Percentiles rank a stretch among this genome's conserved stretches.
Evolutionary conservation across 2,113 vertebrate genomes (phyloP).

Genomic region (Cettia cetti): DNA sequence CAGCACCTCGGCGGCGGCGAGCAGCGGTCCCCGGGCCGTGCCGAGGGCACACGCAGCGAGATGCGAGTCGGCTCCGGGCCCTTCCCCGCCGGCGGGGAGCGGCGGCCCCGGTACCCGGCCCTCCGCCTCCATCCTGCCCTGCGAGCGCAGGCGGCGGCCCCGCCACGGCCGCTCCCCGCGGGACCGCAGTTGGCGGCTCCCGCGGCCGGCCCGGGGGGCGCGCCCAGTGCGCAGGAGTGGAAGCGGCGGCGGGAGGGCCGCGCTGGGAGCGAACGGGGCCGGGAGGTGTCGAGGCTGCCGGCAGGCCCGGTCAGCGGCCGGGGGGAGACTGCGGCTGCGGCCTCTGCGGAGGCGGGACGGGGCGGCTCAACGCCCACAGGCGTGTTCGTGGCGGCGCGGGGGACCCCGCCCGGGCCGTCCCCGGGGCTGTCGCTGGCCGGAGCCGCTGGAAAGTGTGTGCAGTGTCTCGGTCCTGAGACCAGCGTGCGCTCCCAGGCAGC

Average conservation of each 20-base stretch:
- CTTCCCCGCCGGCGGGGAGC: neutral
- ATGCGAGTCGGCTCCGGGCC: neutral
- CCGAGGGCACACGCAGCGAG: neutral
- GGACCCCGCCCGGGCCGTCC: neutral
- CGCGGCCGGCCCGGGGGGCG: neutral
- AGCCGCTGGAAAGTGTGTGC: accelerated
- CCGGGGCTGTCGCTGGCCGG: accelerated
- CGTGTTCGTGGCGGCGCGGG: neutral
- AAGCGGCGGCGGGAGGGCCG: neutral
- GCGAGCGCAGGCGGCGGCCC: neutral
- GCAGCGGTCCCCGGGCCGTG: neutral
- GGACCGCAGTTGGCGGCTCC: neutral
- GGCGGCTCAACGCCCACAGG: neutral
- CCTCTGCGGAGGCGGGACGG: neutral
- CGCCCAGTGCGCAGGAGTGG: neutral
- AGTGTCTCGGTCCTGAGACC: too few species aligned
- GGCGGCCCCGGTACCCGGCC: neutral
- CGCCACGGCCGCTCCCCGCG: neutral
- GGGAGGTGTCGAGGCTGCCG: neutral
- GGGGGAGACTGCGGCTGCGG: neutral
- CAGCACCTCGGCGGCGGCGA: conserved; percentile 52
- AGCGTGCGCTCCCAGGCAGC: neutral
- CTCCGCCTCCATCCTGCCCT: conserved; percentile 60
- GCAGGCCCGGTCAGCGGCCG: neutral
- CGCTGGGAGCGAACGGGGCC: neutral